Evolutionary conservation across 1,140 invertebrate genomes (phyloP).

Genomic region (Cyclargus thomasi): DNA sequence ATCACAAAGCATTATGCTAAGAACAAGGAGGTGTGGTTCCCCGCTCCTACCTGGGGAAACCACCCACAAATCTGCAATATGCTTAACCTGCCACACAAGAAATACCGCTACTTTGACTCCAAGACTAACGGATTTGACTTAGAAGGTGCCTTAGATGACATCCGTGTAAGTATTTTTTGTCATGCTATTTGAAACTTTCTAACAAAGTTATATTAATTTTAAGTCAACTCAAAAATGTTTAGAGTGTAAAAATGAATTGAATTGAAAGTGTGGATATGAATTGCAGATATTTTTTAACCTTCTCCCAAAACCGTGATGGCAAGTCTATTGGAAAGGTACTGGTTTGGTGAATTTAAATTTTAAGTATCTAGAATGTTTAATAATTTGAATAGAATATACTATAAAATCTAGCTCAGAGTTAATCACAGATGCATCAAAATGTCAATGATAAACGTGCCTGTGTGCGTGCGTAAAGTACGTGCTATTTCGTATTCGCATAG

Average conservation of each 20-base stretch:
- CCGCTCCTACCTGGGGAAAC: constrained; percentile 98
- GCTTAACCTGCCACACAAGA: constrained; percentile 89
- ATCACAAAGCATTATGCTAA: constrained; percentile 90
- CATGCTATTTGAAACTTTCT: neutral
- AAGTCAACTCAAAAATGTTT: too few relatives aligned
- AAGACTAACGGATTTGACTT: constrained; percentile 97
- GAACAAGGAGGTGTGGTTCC: constrained; percentile 92
- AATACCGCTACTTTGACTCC: constrained; percentile 97
- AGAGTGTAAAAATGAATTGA: too few relatives aligned
- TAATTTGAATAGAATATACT: neutral
- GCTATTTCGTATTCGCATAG: neutral
- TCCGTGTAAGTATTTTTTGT: constrained; percentile 82
- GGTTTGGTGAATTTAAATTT: too few relatives aligned
- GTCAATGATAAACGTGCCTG: neutral
- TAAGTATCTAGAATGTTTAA: neutral
- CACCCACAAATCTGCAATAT: constrained; percentile 96
- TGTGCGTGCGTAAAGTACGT: neutral
- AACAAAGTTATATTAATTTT: too few relatives aligned
- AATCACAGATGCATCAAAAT: constrained; percentile 4
- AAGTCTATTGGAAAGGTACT: too few relatives aligned
- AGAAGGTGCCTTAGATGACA: constrained; percentile 91
- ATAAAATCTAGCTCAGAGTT: constrained; percentile 5
- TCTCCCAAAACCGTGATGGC: too few relatives aligned
- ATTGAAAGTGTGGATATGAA: too few relatives aligned
- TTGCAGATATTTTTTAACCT: too few relatives aligned